A percentile compares a stretch with the other conserved stretches of the same genome.
Evolutionary conservation across 2,888 invertebrate genomes (phyloP).

Genomic region (Phytoseiulus persimilis): DNA sequence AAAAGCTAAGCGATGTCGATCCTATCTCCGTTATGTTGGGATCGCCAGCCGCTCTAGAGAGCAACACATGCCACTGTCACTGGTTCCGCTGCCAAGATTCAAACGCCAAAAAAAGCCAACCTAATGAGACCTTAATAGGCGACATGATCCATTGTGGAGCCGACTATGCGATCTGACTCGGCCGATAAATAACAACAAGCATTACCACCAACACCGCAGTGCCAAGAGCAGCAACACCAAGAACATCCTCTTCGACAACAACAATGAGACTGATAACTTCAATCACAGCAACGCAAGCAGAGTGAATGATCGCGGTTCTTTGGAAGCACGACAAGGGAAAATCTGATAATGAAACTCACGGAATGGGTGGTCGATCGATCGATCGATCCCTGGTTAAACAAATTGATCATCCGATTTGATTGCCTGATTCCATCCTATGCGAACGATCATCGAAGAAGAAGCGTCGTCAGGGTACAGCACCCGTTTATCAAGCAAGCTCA

Average conservation of each 20-base stretch:
- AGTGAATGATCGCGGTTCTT: background rate
- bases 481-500: background rate
- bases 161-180: background rate
- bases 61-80: background rate
- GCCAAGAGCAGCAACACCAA: background rate
- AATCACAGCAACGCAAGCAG: background rate
- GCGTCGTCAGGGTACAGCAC: background rate
- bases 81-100: background rate
- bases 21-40: background rate
- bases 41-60: background rate
- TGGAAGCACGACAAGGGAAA: background rate
- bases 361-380: background rate
- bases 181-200: background rate
- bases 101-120: background rate
- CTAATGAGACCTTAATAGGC: slow-evolving; percentile 5
- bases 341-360: background rate
- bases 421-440: background rate
- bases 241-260: background rate
- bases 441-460: background rate
- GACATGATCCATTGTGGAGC: background rate
- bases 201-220: background rate
- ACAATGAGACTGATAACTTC: background rate
- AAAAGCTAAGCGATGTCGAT: background rate
- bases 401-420: background rate
- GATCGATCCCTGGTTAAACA: background rate